Conservation (phyloP, 2,113 vertebrate genomes). For the Paramormyrops kingsleyae region DNA sequence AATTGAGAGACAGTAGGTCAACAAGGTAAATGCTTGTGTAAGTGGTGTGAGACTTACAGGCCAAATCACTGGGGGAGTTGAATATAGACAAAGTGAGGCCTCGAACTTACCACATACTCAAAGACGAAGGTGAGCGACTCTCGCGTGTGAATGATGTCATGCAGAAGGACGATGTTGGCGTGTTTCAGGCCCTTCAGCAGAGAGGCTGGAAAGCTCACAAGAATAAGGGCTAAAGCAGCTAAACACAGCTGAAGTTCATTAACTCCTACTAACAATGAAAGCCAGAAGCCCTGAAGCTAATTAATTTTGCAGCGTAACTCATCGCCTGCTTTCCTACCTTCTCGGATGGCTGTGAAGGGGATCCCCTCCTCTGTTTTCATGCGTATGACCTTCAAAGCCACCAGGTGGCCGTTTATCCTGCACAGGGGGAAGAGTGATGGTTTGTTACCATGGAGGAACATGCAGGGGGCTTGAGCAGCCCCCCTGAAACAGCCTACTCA, state of each 20-base stretch:
- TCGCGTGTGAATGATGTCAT: slow-evolving; percentile 82
- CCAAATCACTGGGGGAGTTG: background rate
- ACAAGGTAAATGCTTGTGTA: background rate
- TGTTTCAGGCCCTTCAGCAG: slow-evolving; percentile 84
- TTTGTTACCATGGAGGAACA: background rate
- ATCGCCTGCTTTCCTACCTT: slow-evolving; percentile 61
- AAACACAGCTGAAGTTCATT: background rate
- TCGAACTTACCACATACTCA: slow-evolving; percentile 79
- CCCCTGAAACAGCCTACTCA: background rate
- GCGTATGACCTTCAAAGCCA: slow-evolving; percentile 79
- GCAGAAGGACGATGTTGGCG: slow-evolving; percentile 80
- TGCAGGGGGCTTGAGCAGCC: background rate
- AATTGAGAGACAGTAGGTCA: slow-evolving; percentile 15
- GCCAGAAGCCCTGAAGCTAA: background rate
- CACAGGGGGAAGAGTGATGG: background rate
- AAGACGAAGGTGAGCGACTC: slow-evolving; percentile 84
- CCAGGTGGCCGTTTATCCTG: slow-evolving; percentile 79
- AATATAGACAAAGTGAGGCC: background rate
- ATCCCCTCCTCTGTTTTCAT: slow-evolving; percentile 79
- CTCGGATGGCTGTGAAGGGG: slow-evolving; percentile 80
- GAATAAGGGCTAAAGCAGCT: background rate
- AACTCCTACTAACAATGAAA: background rate
- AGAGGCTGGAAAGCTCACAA: slow-evolving; percentile 59
- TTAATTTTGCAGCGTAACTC: background rate
- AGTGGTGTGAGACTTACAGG: background rate